These are phyloP conservation scores for Leptogaster cylindrica DNA, from an alignment of 2,888 invertebrate species.

Conservation along the genomic window DNA sequence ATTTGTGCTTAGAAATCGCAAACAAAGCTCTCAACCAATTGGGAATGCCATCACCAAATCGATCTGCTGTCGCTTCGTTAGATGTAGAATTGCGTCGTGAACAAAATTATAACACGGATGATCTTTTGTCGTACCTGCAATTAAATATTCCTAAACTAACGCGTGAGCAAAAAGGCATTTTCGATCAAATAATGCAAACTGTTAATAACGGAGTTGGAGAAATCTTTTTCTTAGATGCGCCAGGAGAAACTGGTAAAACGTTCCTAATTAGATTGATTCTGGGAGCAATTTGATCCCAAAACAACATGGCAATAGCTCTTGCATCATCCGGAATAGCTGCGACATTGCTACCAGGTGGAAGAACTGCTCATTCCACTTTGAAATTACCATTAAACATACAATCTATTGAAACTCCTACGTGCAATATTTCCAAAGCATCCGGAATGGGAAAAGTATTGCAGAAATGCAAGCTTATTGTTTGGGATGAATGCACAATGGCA, in stretches of 20 bases:
- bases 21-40: not conserved
- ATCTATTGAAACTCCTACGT: not conserved
- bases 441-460: conserved; percentile 51
- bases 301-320: not conserved
- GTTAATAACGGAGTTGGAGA: not conserved
- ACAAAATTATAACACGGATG: conserved; percentile 49
- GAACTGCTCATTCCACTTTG: too few species aligned
- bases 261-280: conserved; percentile 27
- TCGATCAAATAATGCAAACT: not conserved
- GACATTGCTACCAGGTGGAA: not conserved
- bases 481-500: conserved; percentile 48
- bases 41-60: not conserved
- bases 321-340: conserved; percentile 7
- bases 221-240: not conserved
- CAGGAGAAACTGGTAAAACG: conserved; percentile 41
- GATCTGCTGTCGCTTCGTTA: not conserved
- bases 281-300: not conserved
- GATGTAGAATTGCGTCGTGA: conserved; percentile 50
- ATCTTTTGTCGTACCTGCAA: conserved; percentile 49
- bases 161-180: conserved; percentile 15
- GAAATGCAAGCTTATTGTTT: conserved; percentile 48
- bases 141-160: conserved; percentile 50
- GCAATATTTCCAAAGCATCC: not conserved
- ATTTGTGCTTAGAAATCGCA: not conserved
- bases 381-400: conserved; percentile 1